These are phyloP conservation scores for Hybos culiciformis DNA, from an alignment of 2,888 invertebrate species.

Conservation along the genomic window DNA sequence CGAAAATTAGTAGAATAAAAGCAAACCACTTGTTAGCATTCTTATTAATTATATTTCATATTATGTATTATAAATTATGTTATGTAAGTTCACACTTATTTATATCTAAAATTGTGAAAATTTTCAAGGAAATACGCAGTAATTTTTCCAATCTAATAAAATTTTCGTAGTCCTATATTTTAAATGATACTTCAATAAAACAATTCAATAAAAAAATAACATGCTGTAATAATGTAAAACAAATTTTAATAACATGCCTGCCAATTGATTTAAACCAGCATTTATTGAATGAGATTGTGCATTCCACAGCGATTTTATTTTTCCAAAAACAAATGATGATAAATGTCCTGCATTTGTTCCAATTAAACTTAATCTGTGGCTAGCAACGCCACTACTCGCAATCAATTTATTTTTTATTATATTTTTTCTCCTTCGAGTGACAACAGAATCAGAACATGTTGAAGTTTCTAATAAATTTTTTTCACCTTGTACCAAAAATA, in stretches of 20 bases:
- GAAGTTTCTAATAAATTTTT: conserved; percentile 31
- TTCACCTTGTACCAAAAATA: conserved; percentile 14
- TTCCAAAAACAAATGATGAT: too few relatives aligned
- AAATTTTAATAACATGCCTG: conserved; percentile 44
- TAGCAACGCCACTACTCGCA: neutral
- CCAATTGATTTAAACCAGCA: conserved; percentile 66
- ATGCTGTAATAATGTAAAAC: conserved; percentile 12
- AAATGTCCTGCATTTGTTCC: conserved; percentile 34
- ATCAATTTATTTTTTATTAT: conserved; percentile 23
- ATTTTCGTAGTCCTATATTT: too few relatives aligned
- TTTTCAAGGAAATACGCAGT: too few relatives aligned
- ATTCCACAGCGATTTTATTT: conserved; percentile 80
- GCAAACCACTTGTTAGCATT: too few relatives aligned
- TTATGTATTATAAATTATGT: too few relatives aligned
- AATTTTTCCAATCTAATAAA: too few relatives aligned
- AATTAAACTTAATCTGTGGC: conserved; percentile 29
- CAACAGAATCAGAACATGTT: conserved; percentile 33
- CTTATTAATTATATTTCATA: too few relatives aligned
- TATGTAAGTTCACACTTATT: too few relatives aligned
- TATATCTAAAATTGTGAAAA: too few relatives aligned
- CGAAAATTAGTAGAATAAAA: too few relatives aligned
- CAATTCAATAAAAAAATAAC: too few relatives aligned
- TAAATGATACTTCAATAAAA: too few relatives aligned
- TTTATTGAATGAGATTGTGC: conserved; percentile 59
- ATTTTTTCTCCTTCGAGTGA: conserved; percentile 31